phyloP scores from a whole-genome alignment of 2,888 invertebrate genomes.

The Mythimna impura region DNA sequence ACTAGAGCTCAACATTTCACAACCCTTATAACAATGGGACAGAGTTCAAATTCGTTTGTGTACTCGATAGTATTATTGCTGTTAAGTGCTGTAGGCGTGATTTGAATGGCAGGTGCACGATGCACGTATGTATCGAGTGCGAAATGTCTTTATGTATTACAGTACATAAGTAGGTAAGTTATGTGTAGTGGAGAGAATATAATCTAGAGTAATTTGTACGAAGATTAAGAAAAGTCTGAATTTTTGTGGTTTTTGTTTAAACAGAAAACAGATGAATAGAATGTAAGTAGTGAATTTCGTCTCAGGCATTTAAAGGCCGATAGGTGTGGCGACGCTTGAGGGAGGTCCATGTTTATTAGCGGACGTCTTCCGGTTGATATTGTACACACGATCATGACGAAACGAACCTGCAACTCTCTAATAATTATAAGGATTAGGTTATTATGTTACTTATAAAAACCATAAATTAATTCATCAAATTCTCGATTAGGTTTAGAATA shows the following conservation, averaged over 20 bases:
- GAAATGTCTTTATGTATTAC: constrained; percentile 77
- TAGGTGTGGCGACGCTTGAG: neutral
- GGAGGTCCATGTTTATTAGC: neutral
- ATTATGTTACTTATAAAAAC: no score
- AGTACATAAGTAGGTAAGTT: constrained; percentile 52
- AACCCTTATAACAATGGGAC: constrained; percentile 36
- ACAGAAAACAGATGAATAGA: neutral
- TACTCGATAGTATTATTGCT: constrained; percentile 47
- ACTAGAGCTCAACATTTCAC: constrained; percentile 43
- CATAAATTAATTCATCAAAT: no score
- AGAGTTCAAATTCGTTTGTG: constrained; percentile 38
- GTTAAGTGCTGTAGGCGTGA: constrained; percentile 79
- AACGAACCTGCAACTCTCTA: no score
- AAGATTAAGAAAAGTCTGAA: neutral
- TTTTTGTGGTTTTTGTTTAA: no score
- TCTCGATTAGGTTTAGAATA: no score
- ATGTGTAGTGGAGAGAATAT: constrained; percentile 15
- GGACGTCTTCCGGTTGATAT: no score
- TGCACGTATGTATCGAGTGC: constrained; percentile 66
- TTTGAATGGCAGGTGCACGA: constrained; percentile 84
- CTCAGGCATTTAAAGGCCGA: neutral
- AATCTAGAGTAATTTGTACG: neutral
- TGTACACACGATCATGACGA: no score
- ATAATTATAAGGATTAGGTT: no score
- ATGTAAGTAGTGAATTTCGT: neutral